A percentile compares a stretch with the other conserved stretches of the same genome.
Evolutionary conservation across 2,113 vertebrate genomes (phyloP).

Genomic region (Cyrtonyx montezumae): DNA sequence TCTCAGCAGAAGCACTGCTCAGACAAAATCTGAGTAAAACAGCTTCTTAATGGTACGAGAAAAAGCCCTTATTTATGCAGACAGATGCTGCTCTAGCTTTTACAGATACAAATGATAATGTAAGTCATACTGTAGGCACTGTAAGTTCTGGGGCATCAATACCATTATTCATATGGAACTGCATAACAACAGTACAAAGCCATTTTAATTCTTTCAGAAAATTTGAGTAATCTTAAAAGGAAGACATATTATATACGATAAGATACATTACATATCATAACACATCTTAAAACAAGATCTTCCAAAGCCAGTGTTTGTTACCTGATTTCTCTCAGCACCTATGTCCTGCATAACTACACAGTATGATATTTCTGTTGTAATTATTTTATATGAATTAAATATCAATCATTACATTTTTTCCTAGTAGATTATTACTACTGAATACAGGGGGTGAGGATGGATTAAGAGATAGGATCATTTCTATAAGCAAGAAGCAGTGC

Average conservation of each 20-base stretch:
- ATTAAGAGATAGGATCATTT: background rate
- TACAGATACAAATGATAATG: background rate
- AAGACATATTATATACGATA: rapidly evolving
- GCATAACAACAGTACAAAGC: background rate
- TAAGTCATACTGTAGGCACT: background rate
- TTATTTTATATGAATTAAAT: background rate
- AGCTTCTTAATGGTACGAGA: background rate
- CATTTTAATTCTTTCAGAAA: background rate
- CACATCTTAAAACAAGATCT: background rate
- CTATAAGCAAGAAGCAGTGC: background rate
- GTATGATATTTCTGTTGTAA: background rate
- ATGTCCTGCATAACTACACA: background rate
- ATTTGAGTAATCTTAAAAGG: background rate
- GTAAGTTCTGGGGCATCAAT: background rate
- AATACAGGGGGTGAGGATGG: background rate
- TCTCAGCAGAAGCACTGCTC: background rate
- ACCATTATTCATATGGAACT: background rate
- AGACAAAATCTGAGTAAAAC: background rate
- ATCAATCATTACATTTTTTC: background rate
- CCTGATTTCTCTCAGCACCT: background rate
- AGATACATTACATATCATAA: background rate
- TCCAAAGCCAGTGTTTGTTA: background rate
- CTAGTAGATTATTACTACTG: background rate
- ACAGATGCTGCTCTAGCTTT: background rate
- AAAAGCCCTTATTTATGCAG: background rate